Conservation (phyloP, 2,797 vertebrate species). For the Crocodylus rhombifer region DNA sequence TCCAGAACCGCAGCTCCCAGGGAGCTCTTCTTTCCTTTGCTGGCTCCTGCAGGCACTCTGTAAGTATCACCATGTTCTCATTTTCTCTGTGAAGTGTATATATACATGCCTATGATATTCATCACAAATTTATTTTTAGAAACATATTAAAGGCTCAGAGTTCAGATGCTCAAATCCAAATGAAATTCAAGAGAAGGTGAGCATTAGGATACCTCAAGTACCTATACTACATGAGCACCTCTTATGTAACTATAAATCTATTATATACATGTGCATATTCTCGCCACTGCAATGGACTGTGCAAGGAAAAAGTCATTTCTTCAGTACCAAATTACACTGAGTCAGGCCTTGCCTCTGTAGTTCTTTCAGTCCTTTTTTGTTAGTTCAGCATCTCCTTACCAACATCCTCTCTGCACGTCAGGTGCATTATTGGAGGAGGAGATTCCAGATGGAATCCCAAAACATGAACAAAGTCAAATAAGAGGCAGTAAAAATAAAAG, state of each 20-base stretch:
- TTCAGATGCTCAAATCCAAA: background rate
- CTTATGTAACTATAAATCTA: background rate
- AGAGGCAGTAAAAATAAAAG: constrained; percentile 23
- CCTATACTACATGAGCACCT: background rate
- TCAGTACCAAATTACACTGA: background rate
- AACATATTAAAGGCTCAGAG: background rate
- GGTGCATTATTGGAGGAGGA: background rate
- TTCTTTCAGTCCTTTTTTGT: background rate
- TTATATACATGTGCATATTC: no score
- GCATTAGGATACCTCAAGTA: background rate
- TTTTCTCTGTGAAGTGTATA: no score
- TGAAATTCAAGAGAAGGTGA: background rate
- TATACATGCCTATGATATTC: background rate
- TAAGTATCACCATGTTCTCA: no score
- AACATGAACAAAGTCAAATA: background rate
- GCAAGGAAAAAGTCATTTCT: background rate
- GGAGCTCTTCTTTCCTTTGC: no score
- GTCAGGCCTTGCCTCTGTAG: background rate
- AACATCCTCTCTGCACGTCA: background rate
- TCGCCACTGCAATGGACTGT: background rate
- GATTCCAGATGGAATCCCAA: background rate
- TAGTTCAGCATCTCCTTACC: background rate
- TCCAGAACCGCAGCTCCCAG: no score
- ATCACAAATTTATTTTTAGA: background rate
- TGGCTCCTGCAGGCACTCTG: no score